Evolutionary conservation across 2,888 invertebrate species (phyloP).

Genomic region (Pseudococcus jackbeardsleyi): DNA sequence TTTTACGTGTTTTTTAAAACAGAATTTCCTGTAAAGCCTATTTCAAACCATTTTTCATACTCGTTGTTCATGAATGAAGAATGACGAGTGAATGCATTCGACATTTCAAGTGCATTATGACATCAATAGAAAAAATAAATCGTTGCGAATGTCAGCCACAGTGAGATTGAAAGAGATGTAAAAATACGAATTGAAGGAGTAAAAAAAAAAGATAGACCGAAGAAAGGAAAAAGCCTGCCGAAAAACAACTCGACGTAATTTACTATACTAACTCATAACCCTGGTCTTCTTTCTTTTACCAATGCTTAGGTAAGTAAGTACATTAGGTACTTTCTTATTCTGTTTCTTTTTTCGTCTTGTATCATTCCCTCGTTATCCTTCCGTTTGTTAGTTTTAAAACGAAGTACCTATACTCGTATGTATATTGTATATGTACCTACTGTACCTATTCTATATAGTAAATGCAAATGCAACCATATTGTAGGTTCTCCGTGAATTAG

Average conservation of each 20-base stretch:
- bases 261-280: background rate
- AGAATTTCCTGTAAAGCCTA: background rate
- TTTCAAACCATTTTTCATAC: background rate
- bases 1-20: background rate
- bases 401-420: too few species aligned
- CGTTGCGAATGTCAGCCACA: conserved; percentile 6
- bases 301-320: too few species aligned
- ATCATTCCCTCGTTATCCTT: background rate
- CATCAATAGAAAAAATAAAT: background rate
- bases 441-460: too few species aligned
- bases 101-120: background rate
- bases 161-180: conserved; percentile 22
- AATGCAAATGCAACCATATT: too few species aligned
- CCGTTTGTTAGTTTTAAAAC: background rate
- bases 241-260: conserved; percentile 16
- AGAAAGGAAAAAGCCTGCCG: background rate
- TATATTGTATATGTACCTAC: too few species aligned
- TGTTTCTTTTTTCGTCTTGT: background rate
- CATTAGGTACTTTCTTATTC: too few species aligned
- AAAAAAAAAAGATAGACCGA: background rate
- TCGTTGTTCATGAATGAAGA: background rate
- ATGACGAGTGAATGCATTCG: conserved; percentile 19
- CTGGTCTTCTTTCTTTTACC: background rate
- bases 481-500: too few species aligned
- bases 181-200: background rate